These are phyloP conservation scores for Lycia hirtaria DNA, from an alignment of 2,888 invertebrate genomes.

Conservation along the genomic window DNA sequence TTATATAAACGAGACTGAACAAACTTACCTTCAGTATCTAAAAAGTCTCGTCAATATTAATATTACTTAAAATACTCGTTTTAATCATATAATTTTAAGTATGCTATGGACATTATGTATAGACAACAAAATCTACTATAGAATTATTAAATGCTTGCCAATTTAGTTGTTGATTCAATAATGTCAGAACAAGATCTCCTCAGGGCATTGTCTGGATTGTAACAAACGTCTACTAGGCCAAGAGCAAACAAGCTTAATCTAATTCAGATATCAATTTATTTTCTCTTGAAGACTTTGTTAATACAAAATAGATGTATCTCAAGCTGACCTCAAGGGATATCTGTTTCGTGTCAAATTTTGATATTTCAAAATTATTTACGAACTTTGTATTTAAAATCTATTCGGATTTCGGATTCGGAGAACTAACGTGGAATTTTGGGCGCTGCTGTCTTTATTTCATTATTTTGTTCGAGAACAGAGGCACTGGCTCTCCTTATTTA, in stretches of 20 bases:
- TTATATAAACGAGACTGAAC: too few relatives aligned
- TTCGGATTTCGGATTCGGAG: background rate
- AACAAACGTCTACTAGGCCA: conserved; percentile 1
- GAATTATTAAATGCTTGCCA: conserved; percentile 2
- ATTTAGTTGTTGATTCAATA: conserved; percentile 17
- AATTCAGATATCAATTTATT: conserved; percentile 12
- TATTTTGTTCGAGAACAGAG: too few relatives aligned
- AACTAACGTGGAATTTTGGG: too few relatives aligned
- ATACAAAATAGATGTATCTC: conserved; percentile 12
- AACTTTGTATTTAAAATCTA: background rate
- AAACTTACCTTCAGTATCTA: too few relatives aligned
- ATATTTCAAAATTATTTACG: background rate
- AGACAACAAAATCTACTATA: background rate
- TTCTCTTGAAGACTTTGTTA: conserved; percentile 6
- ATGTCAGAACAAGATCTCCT: background rate
- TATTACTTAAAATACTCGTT: too few relatives aligned
- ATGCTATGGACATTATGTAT: background rate
- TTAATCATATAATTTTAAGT: too few relatives aligned
- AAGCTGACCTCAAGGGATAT: conserved; percentile 25
- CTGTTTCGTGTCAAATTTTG: conserved; percentile 7
- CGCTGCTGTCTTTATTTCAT: too few relatives aligned
- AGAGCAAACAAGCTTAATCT: conserved; percentile 6
- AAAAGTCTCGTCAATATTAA: too few relatives aligned
- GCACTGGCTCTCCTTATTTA: too few relatives aligned
- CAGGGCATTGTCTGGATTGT: background rate